These are phyloP conservation scores for Yponomeuta sedellus DNA, from an alignment of 2,888 invertebrate genomes.

Conservation along the genomic window DNA sequence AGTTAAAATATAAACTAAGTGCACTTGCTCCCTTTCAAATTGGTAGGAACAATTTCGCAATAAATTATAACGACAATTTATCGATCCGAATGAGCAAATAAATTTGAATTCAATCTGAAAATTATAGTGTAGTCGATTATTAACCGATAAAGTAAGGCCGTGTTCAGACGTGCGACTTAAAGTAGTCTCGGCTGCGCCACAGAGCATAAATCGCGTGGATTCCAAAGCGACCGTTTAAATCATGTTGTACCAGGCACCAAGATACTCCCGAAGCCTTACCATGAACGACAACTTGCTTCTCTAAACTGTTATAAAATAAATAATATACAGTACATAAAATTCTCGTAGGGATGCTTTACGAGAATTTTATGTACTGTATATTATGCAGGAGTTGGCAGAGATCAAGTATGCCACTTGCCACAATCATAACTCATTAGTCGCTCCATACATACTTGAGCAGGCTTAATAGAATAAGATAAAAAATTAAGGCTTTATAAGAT, in stretches of 20 bases:
- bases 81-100: neutral
- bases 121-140: conserved; percentile 11
- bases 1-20: neutral
- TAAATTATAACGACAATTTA: neutral
- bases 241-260: conserved; percentile 57
- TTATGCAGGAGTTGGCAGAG: too few species aligned
- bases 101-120: neutral
- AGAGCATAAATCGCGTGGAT: conserved; percentile 51
- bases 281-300: neutral
- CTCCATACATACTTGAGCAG: too few species aligned
- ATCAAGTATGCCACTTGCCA: too few species aligned
- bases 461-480: too few species aligned
- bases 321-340: too few species aligned
- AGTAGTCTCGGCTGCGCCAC: conserved; percentile 7
- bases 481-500: too few species aligned
- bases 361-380: too few species aligned
- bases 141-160: conserved; percentile 31
- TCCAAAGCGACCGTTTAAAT: conserved; percentile 56
- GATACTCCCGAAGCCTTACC: conserved; percentile 3
- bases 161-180: conserved; percentile 28
- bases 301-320: neutral
- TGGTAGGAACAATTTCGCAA: neutral
- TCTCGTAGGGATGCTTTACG: too few species aligned
- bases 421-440: too few species aligned
- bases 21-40: neutral